A percentile compares a stretch with the other conserved stretches of the same genome.
Conservation (phyloP, 2,113 vertebrate genomes). For the Cebidichthys violaceus region DNA sequence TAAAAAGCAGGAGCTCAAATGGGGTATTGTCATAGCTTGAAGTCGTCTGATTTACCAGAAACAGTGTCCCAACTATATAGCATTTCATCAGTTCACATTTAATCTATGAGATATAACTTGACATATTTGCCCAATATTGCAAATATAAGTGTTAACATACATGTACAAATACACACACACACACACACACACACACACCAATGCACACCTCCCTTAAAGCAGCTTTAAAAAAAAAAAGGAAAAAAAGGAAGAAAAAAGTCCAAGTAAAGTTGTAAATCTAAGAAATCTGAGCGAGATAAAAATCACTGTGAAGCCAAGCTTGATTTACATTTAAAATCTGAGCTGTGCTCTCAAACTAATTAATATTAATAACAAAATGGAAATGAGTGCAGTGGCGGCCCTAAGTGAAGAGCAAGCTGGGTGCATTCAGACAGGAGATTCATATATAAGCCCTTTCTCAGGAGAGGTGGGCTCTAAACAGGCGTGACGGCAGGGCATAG, state of each 20-base stretch:
- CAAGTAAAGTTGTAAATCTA: conserved; percentile 81
- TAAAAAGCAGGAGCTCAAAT: conserved; percentile 56
- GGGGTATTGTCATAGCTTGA: conserved; percentile 58
- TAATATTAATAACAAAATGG: conserved; percentile 89
- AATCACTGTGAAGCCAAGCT: conserved; percentile 77
- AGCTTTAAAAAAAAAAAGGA: conserved; percentile 37
- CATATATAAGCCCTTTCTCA: conserved; percentile 93
- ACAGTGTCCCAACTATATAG: conserved; percentile 24
- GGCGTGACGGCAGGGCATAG: conserved; percentile 92
- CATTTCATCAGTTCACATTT: conserved; percentile 22
- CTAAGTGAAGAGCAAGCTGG: conserved; percentile 82
- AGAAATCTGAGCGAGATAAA: conserved; percentile 78
- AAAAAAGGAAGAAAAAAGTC: conserved; percentile 46
- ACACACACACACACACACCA: background rate
- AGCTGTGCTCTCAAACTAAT: conserved; percentile 84
- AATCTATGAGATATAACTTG: conserved; percentile 6
- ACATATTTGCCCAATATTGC: background rate
- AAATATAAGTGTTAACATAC: conserved; percentile 22
- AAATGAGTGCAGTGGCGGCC: conserved; percentile 79
- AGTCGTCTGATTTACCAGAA: conserved; percentile 47
- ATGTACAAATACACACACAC: conserved; percentile 14
- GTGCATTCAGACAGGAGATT: conserved; percentile 89
- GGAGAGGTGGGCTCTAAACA: conserved; percentile 95
- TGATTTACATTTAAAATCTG: conserved; percentile 84
- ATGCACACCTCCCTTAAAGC: conserved; percentile 46